phyloP scores from a whole-genome alignment of 2,113 vertebrate species.

The Actenoides lindsayi region DNA sequence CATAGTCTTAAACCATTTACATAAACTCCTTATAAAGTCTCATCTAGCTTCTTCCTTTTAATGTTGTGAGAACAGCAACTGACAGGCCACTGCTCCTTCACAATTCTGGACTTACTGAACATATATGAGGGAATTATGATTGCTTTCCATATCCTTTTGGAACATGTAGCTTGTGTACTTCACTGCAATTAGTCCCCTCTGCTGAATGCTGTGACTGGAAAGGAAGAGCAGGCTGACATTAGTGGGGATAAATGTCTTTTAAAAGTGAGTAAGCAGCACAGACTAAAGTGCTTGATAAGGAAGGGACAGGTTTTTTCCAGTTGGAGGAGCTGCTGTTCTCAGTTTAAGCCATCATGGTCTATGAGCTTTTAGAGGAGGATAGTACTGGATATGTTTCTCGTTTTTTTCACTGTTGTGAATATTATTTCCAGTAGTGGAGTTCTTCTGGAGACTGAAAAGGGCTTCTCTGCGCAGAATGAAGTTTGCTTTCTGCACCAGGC shows the following conservation, averaged over 20 bases:
- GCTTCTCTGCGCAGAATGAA: neutral
- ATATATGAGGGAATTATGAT: neutral
- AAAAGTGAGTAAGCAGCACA: neutral
- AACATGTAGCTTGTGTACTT: neutral
- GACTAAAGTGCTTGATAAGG: neutral
- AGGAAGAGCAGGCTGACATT: neutral
- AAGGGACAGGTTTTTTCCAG: neutral
- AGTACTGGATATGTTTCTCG: neutral
- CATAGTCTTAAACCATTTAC: neutral
- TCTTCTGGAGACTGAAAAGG: neutral
- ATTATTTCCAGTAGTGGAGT: neutral
- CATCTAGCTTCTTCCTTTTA: neutral
- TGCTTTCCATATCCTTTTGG: neutral
- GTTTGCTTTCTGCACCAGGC: neutral
- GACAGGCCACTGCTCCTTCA: neutral
- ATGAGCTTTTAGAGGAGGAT: neutral
- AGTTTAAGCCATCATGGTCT: neutral
- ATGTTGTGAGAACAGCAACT: neutral
- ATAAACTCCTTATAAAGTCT: neutral
- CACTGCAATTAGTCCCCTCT: neutral
- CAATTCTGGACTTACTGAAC: neutral
- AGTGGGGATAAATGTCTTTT: neutral
- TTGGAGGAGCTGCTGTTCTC: neutral
- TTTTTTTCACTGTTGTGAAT: neutral
- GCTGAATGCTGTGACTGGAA: neutral